Conservation (phyloP, 2,797 vertebrate species). For the Gouania willdenowi region DNA sequence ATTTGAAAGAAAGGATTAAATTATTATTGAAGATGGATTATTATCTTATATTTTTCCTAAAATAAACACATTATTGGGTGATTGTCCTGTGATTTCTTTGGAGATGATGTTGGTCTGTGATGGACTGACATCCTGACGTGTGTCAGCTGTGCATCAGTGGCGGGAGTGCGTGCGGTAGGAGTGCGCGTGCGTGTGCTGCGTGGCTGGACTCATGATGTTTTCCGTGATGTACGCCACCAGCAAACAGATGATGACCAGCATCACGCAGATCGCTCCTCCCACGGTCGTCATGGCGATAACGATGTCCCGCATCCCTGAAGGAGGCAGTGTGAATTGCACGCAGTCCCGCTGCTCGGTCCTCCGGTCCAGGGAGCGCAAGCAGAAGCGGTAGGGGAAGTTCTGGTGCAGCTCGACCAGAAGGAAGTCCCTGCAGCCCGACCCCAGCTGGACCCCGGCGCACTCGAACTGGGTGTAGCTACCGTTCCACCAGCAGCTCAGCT, state of each 20-base stretch:
- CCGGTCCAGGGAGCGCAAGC: slow-evolving; percentile 72
- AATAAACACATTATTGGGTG: too few relatives aligned
- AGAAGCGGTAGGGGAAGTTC: slow-evolving; percentile 90
- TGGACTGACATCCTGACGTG: too few relatives aligned
- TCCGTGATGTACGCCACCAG: slow-evolving; percentile 97
- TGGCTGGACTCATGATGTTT: slow-evolving; percentile 88
- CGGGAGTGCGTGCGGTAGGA: slow-evolving; percentile 65
- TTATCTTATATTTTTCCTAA: too few relatives aligned
- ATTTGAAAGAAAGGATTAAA: too few relatives aligned
- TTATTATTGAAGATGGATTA: too few relatives aligned
- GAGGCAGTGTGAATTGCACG: slow-evolving; percentile 87
- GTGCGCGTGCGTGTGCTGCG: slow-evolving; percentile 64
- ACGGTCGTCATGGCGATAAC: slow-evolving; percentile 98
- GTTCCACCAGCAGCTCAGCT: slow-evolving; percentile 92
- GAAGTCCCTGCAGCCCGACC: slow-evolving; percentile 86
- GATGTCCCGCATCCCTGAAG: slow-evolving; percentile 91
- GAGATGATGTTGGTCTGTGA: too few relatives aligned
- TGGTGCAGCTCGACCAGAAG: slow-evolving; percentile 87
- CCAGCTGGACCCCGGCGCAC: slow-evolving; percentile 86
- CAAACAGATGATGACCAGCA: slow-evolving; percentile 97
- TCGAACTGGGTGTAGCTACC: slow-evolving; percentile 92
- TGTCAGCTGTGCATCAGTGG: slow-evolving; percentile 39
- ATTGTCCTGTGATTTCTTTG: too few relatives aligned
- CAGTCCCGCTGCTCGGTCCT: slow-evolving; percentile 71
- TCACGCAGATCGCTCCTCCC: slow-evolving; percentile 96